Percentiles rank a stretch among this genome's conserved stretches.
Evolutionary conservation across 2,797 vertebrate genomes (phyloP).

Genomic region (Peromyscus aztecus): DNA sequence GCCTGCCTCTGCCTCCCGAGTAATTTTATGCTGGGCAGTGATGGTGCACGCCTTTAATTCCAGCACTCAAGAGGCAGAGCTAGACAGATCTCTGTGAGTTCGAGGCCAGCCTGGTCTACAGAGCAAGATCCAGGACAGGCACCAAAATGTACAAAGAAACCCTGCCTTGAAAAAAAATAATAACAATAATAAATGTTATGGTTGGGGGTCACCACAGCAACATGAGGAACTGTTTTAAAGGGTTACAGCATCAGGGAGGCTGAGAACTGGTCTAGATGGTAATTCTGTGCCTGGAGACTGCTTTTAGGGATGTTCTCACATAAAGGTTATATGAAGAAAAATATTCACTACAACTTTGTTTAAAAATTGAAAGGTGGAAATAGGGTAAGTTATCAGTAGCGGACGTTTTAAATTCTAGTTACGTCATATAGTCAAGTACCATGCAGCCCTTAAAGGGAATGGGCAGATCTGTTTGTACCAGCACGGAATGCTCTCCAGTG

Average conservation of each 20-base stretch:
- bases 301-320: constrained; percentile 51
- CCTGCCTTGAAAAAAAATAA: too few relatives aligned
- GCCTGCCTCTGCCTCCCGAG: too few relatives aligned
- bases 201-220: too few relatives aligned
- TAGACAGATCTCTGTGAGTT: too few relatives aligned
- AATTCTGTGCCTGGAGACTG: constrained; percentile 24
- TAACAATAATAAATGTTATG: not conserved
- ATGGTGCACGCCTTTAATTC: too few relatives aligned
- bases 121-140: too few relatives aligned
- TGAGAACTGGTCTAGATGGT: not conserved
- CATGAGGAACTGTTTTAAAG: not conserved
- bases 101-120: too few relatives aligned
- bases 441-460: not conserved
- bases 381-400: constrained; percentile 30
- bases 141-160: too few relatives aligned
- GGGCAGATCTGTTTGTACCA: not conserved
- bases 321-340: constrained; percentile 17
- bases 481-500: not conserved
- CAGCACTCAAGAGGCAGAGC: too few relatives aligned
- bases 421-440: not conserved
- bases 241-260: not conserved
- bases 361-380: not conserved
- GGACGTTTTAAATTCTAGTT: constrained; percentile 16
- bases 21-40: not conserved
- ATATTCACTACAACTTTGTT: constrained; percentile 14